These are phyloP conservation scores for Cremastinae sp. DNA, from an alignment of 2,888 invertebrate genomes.

Conservation along the genomic window DNA sequence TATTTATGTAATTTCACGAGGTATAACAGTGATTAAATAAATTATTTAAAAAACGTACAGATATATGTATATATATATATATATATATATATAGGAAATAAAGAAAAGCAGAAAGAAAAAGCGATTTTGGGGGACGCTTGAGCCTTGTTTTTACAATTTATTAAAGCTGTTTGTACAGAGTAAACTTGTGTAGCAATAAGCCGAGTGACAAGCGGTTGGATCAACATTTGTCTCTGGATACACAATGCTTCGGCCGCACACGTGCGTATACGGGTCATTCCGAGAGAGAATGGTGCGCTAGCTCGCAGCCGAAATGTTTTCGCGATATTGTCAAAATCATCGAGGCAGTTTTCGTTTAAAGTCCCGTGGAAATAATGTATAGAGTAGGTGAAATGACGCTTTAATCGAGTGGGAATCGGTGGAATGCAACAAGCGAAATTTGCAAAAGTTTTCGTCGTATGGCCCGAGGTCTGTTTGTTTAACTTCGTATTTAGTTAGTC, in stretches of 20 bases:
- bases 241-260: not conserved
- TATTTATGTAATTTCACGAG: too few relatives aligned
- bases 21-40: too few relatives aligned
- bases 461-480: constrained; percentile 76
- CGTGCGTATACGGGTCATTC: not conserved
- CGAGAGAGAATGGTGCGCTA: not conserved
- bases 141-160: constrained; percentile 78
- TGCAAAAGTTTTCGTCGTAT: constrained; percentile 73
- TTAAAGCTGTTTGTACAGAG: constrained; percentile 71
- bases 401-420: constrained; percentile 26
- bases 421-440: constrained; percentile 34
- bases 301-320: too few relatives aligned
- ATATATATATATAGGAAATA: too few relatives aligned
- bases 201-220: constrained; percentile 14
- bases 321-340: too few relatives aligned
- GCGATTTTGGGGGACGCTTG: not conserved
- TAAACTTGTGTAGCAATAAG: constrained; percentile 45
- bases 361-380: not conserved
- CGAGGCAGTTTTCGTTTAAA: too few relatives aligned
- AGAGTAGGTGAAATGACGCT: constrained; percentile 25
- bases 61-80: too few relatives aligned
- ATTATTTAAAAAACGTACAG: too few relatives aligned
- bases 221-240: constrained; percentile 14
- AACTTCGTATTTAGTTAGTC: constrained; percentile 80
- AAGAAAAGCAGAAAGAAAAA: too few relatives aligned